These are phyloP conservation scores for Eilema caniola DNA, from an alignment of 2,888 invertebrate genomes.

Conservation along the genomic window DNA sequence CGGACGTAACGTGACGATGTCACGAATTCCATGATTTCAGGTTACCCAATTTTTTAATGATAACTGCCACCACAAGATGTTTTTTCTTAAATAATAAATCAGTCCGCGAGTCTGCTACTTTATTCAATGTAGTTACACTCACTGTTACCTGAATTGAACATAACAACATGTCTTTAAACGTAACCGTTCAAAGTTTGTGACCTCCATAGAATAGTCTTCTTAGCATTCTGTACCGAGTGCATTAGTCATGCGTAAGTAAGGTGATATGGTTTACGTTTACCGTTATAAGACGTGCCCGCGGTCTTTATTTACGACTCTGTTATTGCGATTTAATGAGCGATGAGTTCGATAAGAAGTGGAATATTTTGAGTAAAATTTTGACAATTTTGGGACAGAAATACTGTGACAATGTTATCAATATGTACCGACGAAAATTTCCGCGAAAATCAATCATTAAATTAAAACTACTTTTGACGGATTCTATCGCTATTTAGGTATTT, in stretches of 20 bases:
- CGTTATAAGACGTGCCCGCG: constrained; percentile 48
- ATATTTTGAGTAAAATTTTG: constrained; percentile 17
- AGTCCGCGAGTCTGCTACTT: neutral
- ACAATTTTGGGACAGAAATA: too few species aligned
- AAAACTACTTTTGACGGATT: too few species aligned
- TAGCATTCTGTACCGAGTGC: constrained; percentile 33
- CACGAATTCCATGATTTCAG: too few species aligned
- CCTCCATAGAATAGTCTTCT: constrained; percentile 29
- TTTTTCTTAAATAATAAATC: too few species aligned
- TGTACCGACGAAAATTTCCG: too few species aligned
- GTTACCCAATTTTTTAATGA: too few species aligned
- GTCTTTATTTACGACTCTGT: constrained; percentile 46
- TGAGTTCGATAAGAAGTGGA: constrained; percentile 33
- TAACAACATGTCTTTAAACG: neutral
- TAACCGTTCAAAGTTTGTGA: constrained; percentile 35
- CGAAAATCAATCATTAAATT: too few species aligned
- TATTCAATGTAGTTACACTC: neutral
- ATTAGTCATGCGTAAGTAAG: constrained; percentile 44
- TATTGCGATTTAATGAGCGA: constrained; percentile 51
- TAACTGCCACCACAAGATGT: too few species aligned
- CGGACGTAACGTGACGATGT: too few species aligned
- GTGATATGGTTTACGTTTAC: constrained; percentile 49
- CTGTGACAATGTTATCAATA: too few species aligned
- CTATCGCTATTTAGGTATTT: too few species aligned
- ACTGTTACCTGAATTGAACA: neutral